These are phyloP conservation scores for Notamacropus eugenii DNA, from an alignment of 2,797 vertebrate genomes.

Conservation along the genomic window DNA sequence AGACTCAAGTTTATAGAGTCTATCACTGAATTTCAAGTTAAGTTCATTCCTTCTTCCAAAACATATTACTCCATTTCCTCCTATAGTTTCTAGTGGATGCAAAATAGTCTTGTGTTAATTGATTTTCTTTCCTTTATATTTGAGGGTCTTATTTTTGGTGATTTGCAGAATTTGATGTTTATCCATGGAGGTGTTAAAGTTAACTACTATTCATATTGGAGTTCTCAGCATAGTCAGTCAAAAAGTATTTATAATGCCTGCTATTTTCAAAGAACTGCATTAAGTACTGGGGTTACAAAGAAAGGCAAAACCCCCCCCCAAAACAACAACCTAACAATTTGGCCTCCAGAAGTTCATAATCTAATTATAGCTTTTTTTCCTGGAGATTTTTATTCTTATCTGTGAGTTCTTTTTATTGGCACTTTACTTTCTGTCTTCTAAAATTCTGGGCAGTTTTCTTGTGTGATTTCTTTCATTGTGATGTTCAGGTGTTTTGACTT, in stretches of 20 bases:
- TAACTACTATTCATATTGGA: not conserved
- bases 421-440: not conserved
- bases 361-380: not conserved
- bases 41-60: not conserved
- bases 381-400: not conserved
- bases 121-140: not conserved
- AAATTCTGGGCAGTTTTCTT: not conserved
- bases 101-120: not conserved
- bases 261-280: not conserved
- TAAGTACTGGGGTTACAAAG: not conserved
- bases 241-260: not conserved
- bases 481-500: not conserved
- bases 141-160: not conserved
- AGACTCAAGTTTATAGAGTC: not conserved
- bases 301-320: not conserved
- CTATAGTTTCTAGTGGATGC: not conserved
- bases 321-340: not conserved
- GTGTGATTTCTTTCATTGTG: not conserved
- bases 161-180: not conserved
- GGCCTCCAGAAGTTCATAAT: not conserved
- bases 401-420: not conserved
- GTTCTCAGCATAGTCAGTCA: not conserved
- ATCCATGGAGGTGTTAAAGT: not conserved
- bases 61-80: not conserved
- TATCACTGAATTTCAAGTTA: not conserved